Percentiles rank a stretch among this genome's conserved stretches.
Conservation (phyloP, 1,140 invertebrate genomes). For the Galleria mellonella region DNA sequence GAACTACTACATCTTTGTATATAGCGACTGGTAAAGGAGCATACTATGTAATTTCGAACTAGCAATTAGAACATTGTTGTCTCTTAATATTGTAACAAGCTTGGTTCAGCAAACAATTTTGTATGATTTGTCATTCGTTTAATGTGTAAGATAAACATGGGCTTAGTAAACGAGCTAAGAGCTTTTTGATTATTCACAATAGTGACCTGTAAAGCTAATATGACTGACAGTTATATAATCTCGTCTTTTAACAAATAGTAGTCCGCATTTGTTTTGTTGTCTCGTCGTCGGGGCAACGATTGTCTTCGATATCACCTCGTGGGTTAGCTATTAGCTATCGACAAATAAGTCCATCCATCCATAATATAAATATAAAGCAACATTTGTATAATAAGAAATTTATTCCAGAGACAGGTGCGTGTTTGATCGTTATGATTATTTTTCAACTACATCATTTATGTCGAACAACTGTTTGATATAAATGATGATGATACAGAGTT, state of each 20-base stretch:
- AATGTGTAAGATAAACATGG: no score
- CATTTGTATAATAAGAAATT: conserved; percentile 17
- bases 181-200: no score
- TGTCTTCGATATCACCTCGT: conserved; percentile 56
- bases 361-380: conserved; percentile 28
- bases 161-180: no score
- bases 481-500: not conserved
- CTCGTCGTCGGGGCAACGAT: conserved; percentile 46
- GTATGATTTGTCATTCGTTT: no score
- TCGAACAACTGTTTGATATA: conserved; percentile 1
- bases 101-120: no score
- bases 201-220: not conserved
- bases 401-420: conserved; percentile 32
- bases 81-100: no score
- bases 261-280: conserved; percentile 50
- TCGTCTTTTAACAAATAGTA: conserved; percentile 4
- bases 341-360: conserved; percentile 33
- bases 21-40: no score
- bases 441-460: no score
- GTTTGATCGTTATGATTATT: conserved; percentile 41
- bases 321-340: conserved; percentile 58
- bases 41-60: no score
- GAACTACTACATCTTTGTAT: no score
- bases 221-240: conserved; percentile 14
- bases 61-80: no score